These are phyloP conservation scores for Conger conger DNA, from an alignment of 2,113 vertebrate genomes.

Conservation along the genomic window DNA sequence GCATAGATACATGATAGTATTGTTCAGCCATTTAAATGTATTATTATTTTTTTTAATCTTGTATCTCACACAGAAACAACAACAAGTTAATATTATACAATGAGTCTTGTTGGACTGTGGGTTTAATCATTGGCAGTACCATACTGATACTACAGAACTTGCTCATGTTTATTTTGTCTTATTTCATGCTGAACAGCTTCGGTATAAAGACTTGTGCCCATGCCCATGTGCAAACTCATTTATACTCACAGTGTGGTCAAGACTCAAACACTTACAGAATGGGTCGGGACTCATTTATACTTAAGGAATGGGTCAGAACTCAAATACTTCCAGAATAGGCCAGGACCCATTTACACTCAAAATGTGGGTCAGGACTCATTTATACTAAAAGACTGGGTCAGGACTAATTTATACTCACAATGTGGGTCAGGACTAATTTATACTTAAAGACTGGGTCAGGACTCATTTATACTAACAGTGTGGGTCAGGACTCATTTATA, in stretches of 20 bases:
- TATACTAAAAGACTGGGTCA: no score
- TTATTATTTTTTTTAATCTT: neutral
- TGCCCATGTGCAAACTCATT: no score
- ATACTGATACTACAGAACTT: neutral
- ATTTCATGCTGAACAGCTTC: neutral
- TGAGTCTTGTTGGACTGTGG: neutral
- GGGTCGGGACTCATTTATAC: neutral
- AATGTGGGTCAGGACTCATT: neutral
- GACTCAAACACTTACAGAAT: no score
- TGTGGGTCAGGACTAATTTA: neutral
- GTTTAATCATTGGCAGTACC: neutral
- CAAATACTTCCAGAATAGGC: no score
- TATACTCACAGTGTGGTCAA: neutral
- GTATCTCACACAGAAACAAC: no score
- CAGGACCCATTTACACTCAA: neutral
- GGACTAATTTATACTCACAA: neutral
- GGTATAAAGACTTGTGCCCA: neutral
- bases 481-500: neutral
- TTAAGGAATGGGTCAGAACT: neutral
- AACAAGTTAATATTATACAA: neutral
- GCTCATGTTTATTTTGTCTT: neutral
- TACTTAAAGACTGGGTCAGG: neutral
- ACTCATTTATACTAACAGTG: neutral
- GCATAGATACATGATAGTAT: neutral
- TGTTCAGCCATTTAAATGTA: neutral